phyloP scores from a whole-genome alignment of 2,888 invertebrate species.

The Thera obeliscata region DNA sequence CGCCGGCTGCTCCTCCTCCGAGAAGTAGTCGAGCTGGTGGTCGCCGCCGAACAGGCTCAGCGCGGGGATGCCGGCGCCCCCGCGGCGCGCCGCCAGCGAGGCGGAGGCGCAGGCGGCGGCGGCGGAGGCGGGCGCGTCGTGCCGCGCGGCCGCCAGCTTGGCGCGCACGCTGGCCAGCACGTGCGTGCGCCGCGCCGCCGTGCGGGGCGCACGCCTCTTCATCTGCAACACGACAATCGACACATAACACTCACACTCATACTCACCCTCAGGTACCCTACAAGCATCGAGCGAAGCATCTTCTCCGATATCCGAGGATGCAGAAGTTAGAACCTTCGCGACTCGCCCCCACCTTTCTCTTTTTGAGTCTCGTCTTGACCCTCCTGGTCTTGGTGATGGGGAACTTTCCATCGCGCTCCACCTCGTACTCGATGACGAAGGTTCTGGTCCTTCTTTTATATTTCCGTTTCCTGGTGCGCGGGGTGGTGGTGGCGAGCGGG shows the following conservation, averaged over 20 bases:
- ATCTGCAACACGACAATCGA: conserved; percentile 43
- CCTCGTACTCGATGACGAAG: conserved; percentile 87
- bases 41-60: conserved; percentile 86
- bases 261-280: too few species aligned
- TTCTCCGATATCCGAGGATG: too few species aligned
- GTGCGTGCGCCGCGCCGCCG: conserved; percentile 71
- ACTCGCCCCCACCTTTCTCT: conserved; percentile 60
- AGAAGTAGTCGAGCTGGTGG: conserved; percentile 89
- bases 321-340: too few species aligned
- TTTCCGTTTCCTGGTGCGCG: conserved; percentile 51
- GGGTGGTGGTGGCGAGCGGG: conserved; percentile 20
- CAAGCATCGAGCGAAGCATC: too few species aligned
- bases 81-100: conserved; percentile 42
- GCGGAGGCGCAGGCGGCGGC: conserved; percentile 17
- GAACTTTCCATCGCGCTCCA: conserved; percentile 86
- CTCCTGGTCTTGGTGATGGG: conserved; percentile 83
- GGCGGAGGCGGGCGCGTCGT: conserved; percentile 19
- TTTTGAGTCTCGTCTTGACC: conserved; percentile 70
- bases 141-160: conserved; percentile 52
- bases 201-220: conserved; percentile 64
- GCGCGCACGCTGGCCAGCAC: conserved; percentile 69
- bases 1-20: conserved; percentile 71
- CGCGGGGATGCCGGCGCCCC: conserved; percentile 56
- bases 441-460: conserved; percentile 79
- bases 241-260: not conserved